A percentile compares a stretch with the other conserved stretches of the same genome.
Evolutionary conservation across 2,888 invertebrate species (phyloP).

Genomic region (Sarcophaga subvicina): DNA sequence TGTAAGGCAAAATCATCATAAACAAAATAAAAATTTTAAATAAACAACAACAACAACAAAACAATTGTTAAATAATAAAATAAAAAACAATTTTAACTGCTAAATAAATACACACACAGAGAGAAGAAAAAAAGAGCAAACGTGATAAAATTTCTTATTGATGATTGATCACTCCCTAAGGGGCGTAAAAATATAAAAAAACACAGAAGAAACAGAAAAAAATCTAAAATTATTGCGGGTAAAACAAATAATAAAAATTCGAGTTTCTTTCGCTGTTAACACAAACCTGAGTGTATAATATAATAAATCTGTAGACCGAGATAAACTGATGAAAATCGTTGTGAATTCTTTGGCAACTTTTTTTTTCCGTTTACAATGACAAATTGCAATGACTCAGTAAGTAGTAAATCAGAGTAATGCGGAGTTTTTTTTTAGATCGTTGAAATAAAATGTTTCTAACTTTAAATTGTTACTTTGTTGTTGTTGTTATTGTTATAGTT

Average conservation of each 20-base stretch:
- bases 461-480: background rate
- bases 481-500: background rate
- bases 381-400: conserved; percentile 62
- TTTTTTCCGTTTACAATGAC: conserved; percentile 44
- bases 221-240: background rate
- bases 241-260: conserved; percentile 26
- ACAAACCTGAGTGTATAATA: conserved; percentile 38
- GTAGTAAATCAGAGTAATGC: conserved; percentile 39
- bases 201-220: background rate
- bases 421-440: conserved; percentile 4
- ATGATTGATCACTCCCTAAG: conserved; percentile 69
- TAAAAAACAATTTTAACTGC: conserved; percentile 4
- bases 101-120: background rate
- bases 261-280: conserved; percentile 1
- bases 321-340: conserved; percentile 63
- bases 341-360: conserved; percentile 34
- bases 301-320: conserved; percentile 47
- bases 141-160: conserved; percentile 68
- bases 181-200: conserved; percentile 54
- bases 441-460: background rate
- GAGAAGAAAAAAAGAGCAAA: conserved; percentile 58
- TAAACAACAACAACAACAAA: conserved; percentile 37
- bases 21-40: conserved; percentile 10
- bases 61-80: conserved; percentile 64
- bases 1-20: conserved; percentile 9